Evolutionary conservation across 2,888 invertebrate genomes (phyloP).

Genomic region (Dynastes tityus): DNA sequence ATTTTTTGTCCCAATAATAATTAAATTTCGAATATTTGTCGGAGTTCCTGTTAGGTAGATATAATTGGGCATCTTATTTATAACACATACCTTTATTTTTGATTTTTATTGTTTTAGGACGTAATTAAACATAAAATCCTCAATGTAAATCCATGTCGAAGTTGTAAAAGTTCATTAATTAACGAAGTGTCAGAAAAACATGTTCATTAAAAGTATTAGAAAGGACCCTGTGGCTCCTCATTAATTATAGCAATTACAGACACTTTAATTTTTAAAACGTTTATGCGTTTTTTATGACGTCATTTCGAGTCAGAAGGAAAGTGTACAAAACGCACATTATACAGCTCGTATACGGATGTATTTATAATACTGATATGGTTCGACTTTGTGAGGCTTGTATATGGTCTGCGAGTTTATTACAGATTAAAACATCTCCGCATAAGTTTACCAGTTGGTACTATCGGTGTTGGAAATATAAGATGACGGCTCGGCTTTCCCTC

Average conservation of each 20-base stretch:
- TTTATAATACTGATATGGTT: slow-evolving; percentile 19
- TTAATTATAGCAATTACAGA: slow-evolving; percentile 43
- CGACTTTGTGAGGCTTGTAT: slow-evolving; percentile 15
- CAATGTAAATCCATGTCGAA: slow-evolving; percentile 36
- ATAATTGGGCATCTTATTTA: slow-evolving; percentile 15
- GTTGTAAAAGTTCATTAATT: slow-evolving; percentile 40
- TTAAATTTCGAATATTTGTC: slow-evolving; percentile 18
- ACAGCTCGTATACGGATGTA: neutral
- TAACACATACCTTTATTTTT: slow-evolving; percentile 23
- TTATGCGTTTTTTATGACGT: slow-evolving; percentile 42
- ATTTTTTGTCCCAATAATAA: neutral
- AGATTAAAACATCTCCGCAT: slow-evolving; percentile 46
- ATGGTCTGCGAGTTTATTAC: slow-evolving; percentile 24
- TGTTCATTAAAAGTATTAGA: slow-evolving; percentile 43
- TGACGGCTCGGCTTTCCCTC: slow-evolving; percentile 55
- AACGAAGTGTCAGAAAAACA: slow-evolving; percentile 39
- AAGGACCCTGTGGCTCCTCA: slow-evolving; percentile 17
- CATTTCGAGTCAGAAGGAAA: slow-evolving; percentile 6
- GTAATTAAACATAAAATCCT: slow-evolving; percentile 30
- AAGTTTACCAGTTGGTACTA: slow-evolving; percentile 50
- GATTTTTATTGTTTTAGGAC: slow-evolving; percentile 39
- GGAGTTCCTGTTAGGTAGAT: neutral
- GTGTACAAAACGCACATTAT: slow-evolving; percentile 11
- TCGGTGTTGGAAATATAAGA: slow-evolving; percentile 56
- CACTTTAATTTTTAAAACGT: slow-evolving; percentile 42